phyloP scores from a whole-genome alignment of 2,113 vertebrate genomes.

The Atherinomorus stipes region DNA sequence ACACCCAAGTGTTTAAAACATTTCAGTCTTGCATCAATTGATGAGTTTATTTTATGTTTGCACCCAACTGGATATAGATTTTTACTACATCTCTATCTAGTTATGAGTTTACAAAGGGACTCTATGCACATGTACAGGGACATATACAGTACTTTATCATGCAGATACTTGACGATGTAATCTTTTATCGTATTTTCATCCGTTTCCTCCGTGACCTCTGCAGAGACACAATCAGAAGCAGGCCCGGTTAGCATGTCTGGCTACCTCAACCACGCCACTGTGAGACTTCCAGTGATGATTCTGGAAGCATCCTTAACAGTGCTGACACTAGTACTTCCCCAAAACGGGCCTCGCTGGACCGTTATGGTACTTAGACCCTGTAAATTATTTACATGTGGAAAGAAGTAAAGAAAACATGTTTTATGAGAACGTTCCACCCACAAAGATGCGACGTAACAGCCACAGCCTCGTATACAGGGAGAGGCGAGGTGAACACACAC shows the following conservation, averaged over 20 bases:
- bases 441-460: slow-evolving; percentile 52
- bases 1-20: too few relatives aligned
- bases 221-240: slow-evolving; percentile 29
- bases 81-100: too few relatives aligned
- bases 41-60: too few relatives aligned
- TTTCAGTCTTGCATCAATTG: too few relatives aligned
- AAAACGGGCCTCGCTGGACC: not conserved
- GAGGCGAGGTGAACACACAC: slow-evolving; percentile 54
- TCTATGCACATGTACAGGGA: too few relatives aligned
- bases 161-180: too few relatives aligned
- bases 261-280: slow-evolving; percentile 39
- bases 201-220: too few relatives aligned
- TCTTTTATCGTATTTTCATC: too few relatives aligned
- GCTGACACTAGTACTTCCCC: not conserved
- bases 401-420: slow-evolving; percentile 59
- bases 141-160: too few relatives aligned
- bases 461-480: slow-evolving; percentile 33
- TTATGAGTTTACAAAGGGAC: too few relatives aligned
- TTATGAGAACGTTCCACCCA: slow-evolving; percentile 56
- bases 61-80: too few relatives aligned
- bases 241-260: slow-evolving; percentile 37
- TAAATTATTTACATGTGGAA: slow-evolving; percentile 61
- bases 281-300: slow-evolving; percentile 23
- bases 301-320: slow-evolving; percentile 37
- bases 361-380: slow-evolving; percentile 45